phyloP scores from a whole-genome alignment of 2,888 invertebrate species.

The Chymomyza procnemis region DNA sequence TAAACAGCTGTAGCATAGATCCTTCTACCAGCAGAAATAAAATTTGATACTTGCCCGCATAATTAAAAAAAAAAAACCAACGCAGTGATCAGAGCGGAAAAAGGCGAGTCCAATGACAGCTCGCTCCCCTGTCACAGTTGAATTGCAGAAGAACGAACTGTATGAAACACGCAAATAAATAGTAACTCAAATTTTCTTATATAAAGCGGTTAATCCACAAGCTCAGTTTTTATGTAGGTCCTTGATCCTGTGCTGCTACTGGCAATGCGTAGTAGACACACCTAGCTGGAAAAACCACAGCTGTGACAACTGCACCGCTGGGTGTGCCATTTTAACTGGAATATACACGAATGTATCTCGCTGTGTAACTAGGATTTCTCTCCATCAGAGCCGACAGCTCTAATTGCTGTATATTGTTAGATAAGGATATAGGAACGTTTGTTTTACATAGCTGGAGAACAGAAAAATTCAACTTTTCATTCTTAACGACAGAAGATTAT shows the following conservation, averaged over 20 bases:
- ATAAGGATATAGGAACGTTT: no score
- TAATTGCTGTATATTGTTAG: not conserved
- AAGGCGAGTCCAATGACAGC: constrained; percentile 25
- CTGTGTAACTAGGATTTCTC: not conserved
- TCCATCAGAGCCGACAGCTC: not conserved
- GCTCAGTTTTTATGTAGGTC: no score
- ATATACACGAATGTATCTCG: not conserved
- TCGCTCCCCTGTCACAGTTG: constrained; percentile 41
- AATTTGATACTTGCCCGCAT: constrained; percentile 58
- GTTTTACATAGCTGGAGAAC: no score
- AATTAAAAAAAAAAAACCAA: constrained; percentile 59
- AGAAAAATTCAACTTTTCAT: no score
- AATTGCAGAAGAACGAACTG: constrained; percentile 37
- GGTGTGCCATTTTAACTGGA: not conserved
- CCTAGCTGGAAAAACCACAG: not conserved
- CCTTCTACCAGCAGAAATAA: constrained; percentile 60
- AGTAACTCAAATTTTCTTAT: not conserved
- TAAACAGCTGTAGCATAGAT: constrained; percentile 42
- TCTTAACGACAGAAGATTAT: no score
- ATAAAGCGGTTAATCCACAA: not conserved
- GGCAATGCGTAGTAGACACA: not conserved
- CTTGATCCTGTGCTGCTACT: not conserved
- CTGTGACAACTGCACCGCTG: not conserved
- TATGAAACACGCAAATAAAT: not conserved
- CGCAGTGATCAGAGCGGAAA: constrained; percentile 29